These are phyloP conservation scores for Alviniconcha strummeri DNA, from an alignment of 2,888 invertebrate genomes.

Conservation along the genomic window DNA sequence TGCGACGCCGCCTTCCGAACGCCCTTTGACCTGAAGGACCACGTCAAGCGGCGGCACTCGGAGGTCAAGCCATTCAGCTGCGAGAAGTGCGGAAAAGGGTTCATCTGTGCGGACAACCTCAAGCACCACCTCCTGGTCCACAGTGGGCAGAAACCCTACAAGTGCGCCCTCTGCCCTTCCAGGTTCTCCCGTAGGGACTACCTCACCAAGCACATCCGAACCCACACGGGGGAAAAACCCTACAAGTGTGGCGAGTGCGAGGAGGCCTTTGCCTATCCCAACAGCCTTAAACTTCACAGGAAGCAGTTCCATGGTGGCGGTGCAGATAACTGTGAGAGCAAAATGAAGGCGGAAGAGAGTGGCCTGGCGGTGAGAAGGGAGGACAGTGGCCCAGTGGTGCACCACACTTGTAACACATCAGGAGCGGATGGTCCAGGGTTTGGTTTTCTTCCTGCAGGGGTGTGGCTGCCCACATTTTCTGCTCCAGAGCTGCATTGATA, in stretches of 20 bases:
- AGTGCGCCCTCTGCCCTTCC: conserved; percentile 10
- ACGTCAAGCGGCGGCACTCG: background rate
- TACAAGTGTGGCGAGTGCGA: background rate
- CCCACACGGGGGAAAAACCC: conserved; percentile 13
- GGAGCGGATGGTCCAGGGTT: too few relatives aligned
- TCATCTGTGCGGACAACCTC: background rate
- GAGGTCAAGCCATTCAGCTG: background rate
- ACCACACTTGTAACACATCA: too few relatives aligned
- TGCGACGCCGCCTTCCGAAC: background rate
- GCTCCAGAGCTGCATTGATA: too few relatives aligned
- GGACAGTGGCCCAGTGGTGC: too few relatives aligned
- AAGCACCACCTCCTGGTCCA: background rate
- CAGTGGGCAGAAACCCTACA: background rate
- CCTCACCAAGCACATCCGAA: background rate
- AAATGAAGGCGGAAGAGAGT: too few relatives aligned
- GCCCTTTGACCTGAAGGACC: background rate
- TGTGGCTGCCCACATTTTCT: too few relatives aligned
- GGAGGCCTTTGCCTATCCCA: background rate
- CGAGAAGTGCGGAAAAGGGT: background rate
- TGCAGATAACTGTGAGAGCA: too few relatives aligned
- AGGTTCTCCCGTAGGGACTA: conserved; percentile 7
- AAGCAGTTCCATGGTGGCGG: background rate
- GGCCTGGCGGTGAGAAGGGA: too few relatives aligned
- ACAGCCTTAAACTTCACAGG: background rate
- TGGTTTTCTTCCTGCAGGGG: too few relatives aligned